Conservation (phyloP, 2,113 vertebrate species). For the Spilogale gracilis region DNA sequence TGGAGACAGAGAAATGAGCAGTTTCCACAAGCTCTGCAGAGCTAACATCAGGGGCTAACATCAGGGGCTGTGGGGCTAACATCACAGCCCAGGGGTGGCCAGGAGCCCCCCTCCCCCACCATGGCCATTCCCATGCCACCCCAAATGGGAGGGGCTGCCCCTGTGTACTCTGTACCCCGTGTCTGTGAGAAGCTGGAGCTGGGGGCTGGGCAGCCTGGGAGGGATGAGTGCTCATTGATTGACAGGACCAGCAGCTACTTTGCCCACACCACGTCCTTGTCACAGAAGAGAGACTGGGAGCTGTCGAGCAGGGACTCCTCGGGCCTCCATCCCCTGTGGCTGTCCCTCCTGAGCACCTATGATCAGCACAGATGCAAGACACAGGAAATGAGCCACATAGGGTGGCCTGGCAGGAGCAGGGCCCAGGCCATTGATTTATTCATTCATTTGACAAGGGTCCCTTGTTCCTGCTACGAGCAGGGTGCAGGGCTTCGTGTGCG, state of each 20-base stretch:
- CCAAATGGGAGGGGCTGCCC: not conserved
- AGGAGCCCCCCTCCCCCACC: not conserved
- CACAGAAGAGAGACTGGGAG: not conserved
- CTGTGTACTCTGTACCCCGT: not conserved
- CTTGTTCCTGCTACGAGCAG: accelerated
- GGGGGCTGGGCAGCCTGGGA: not conserved
- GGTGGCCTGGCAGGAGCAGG: not conserved
- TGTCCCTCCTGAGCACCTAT: too few species aligned
- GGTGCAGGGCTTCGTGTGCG: not conserved
- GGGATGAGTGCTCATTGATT: not conserved
- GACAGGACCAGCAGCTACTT: too few species aligned
- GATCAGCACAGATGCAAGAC: not conserved
- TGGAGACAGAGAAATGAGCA: not conserved
- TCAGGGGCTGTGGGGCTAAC: not conserved
- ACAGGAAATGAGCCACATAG: not conserved
- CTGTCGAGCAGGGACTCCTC: not conserved
- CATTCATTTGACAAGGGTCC: not conserved
- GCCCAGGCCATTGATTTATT: not conserved
- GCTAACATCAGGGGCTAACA: not conserved
- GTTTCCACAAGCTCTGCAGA: not conserved
- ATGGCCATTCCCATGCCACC: not conserved
- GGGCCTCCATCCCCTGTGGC: not conserved
- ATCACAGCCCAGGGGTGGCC: not conserved
- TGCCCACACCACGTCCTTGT: accelerated
- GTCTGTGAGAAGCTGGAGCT: not conserved